A percentile compares a stretch with the other conserved stretches of the same genome.
Evolutionary conservation across 2,888 invertebrate genomes (phyloP).

Genomic region (Prenolepis imparis): DNA sequence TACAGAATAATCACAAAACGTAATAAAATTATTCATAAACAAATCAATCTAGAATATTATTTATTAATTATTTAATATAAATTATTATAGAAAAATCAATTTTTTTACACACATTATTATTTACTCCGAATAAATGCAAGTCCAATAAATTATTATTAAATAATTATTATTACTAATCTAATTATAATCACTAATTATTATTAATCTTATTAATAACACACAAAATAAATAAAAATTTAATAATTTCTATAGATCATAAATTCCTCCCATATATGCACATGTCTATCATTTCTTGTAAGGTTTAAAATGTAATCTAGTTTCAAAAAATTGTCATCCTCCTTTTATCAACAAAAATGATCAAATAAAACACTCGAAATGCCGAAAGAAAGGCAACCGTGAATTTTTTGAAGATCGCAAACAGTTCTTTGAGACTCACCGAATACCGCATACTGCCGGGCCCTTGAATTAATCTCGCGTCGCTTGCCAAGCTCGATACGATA

Average conservation of each 20-base stretch:
- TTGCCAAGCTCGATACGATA: not conserved
- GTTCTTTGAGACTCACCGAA: constrained; percentile 67
- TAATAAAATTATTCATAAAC: not conserved
- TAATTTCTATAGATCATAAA: not conserved
- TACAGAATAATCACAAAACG: not conserved
- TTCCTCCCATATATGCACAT: not conserved
- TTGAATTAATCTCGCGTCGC: not conserved
- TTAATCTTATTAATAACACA: not conserved
- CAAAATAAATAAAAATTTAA: not conserved
- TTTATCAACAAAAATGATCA: not conserved
- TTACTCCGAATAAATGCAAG: not conserved
- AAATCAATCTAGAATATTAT: not conserved
- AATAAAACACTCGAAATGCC: not conserved
- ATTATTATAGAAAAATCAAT: not conserved
- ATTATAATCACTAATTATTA: not conserved
- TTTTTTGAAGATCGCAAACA: not conserved
- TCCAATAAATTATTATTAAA: not conserved
- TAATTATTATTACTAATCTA: not conserved
- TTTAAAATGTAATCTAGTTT: not conserved
- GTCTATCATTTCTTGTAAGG: not conserved
- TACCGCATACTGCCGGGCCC: constrained; percentile 65
- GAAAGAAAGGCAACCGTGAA: not conserved
- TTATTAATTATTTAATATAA: not conserved
- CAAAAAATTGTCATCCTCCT: not conserved
- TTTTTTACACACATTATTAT: not conserved